phyloP scores from a whole-genome alignment of 1,140 invertebrate genomes.

The Cotesia typhae region DNA sequence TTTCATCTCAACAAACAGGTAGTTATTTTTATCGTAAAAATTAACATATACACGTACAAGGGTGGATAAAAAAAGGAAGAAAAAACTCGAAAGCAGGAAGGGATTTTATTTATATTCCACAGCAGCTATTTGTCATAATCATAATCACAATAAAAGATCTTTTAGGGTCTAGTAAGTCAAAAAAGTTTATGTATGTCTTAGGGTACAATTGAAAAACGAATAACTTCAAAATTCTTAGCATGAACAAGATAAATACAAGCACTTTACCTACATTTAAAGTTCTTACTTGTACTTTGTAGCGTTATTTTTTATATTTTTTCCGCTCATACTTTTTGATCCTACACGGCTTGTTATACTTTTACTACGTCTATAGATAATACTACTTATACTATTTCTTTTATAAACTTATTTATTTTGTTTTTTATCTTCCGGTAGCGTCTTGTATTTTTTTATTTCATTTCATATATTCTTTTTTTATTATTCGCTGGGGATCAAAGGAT shows the following conservation, averaged over 20 bases:
- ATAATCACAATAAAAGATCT: too few relatives aligned
- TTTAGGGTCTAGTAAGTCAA: neutral
- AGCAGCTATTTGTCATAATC: too few relatives aligned
- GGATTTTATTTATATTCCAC: too few relatives aligned
- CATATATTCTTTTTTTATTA: slow-evolving; percentile 23
- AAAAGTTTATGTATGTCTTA: neutral
- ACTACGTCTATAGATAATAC: too few relatives aligned
- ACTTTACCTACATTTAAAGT: slow-evolving; percentile 5
- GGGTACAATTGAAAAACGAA: slow-evolving; percentile 47
- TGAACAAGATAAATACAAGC: slow-evolving; percentile 26
- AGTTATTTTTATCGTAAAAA: too few relatives aligned
- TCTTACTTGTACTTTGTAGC: slow-evolving; percentile 5
- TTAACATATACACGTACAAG: too few relatives aligned
- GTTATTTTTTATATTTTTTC: neutral
- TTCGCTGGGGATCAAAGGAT: slow-evolving; percentile 35
- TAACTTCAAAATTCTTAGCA: slow-evolving; percentile 50
- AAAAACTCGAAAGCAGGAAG: too few relatives aligned
- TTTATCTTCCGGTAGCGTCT: neutral
- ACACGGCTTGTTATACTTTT: too few relatives aligned
- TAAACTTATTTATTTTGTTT: slow-evolving; percentile 25
- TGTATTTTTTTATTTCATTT: too few relatives aligned
- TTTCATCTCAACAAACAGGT: too few relatives aligned
- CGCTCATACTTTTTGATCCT: too few relatives aligned
- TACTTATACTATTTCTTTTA: neutral
- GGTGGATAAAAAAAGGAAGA: too few relatives aligned